Base-by-base conservation (phyloP, 2,113 vertebrate genomes). In the Microtus ochrogaster region DNA sequence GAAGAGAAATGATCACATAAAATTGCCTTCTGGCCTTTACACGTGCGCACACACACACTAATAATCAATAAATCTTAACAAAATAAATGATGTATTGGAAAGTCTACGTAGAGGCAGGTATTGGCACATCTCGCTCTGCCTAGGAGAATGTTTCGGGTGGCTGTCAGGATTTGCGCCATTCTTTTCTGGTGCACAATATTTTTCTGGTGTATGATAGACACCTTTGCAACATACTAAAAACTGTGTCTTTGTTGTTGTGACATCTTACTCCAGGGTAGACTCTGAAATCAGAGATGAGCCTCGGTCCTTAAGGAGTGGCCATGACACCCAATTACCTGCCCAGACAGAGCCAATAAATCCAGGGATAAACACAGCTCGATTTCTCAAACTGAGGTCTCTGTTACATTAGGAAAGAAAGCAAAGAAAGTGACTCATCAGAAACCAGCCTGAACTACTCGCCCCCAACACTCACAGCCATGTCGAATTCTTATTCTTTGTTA, bases 291-390 rank as follows among this genome's bases (percentile, higher is more conserved):
- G 77, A 96, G n/a, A 93, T 8, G 21, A 84, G 72, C 39, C 36
- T 84, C 65, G 39, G 41, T 91, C 86, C 78, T 87, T 52, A 65
- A 92, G 12, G 19, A 79, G 74, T 8, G 1, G 30, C 73, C 22
- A 11, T 47, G 16, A 66, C 82, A 94, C 55, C 85, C 85, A 92
- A 11, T 85, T 55, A 81, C 89, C 86, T 95, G 63, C 55, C 28
- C 89, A 81, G 68, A 86, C 6, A 86, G 78, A 95, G 79, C 21
- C 83, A 96, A 94, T 76, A 96, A 94, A 90, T 91, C n/a, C 58
- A 90, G 58, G 49, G 33, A 91, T 79, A 93, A 93, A 76, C 33
- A 68, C 70, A 94, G 72, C 21, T 96, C 61, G 24, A 0, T n/a
- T 87, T 94, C 83, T 94, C 83, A 87, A 66, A 49, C 9, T 39